Conservation (phyloP, 2,797 vertebrate genomes). For the Characodon lateralis region DNA sequence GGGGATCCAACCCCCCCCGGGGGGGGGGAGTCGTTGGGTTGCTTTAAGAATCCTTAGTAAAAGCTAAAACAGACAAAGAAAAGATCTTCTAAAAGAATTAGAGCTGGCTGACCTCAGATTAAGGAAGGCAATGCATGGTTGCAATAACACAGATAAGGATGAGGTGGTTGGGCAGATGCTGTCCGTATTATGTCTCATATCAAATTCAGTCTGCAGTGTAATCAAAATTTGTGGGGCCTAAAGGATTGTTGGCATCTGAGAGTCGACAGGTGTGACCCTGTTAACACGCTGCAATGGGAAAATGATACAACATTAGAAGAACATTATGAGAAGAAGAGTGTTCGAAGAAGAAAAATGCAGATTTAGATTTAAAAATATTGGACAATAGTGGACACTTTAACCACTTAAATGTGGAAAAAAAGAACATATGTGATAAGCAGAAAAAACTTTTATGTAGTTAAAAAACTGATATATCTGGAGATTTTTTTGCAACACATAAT, state of each 20-base stretch:
- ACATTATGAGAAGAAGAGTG: too few species aligned
- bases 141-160: slow-evolving; percentile 40
- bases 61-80: slow-evolving; percentile 50
- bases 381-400: too few species aligned
- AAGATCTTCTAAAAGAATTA: slow-evolving; percentile 44
- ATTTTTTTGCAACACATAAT: too few species aligned
- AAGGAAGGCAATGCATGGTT: slow-evolving; percentile 13
- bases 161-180: slow-evolving; percentile 41
- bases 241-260: slow-evolving; percentile 41
- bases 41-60: slow-evolving; percentile 58
- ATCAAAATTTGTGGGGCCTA: slow-evolving; percentile 25
- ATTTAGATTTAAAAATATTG: too few species aligned
- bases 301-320: not conserved
- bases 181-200: slow-evolving; percentile 67
- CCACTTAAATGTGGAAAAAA: too few species aligned
- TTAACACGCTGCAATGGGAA: slow-evolving; percentile 19
- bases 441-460: too few species aligned
- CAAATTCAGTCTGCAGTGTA: slow-evolving; percentile 43
- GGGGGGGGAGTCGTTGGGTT: slow-evolving; percentile 60
- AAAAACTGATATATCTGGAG: too few species aligned
- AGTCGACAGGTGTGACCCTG: slow-evolving; percentile 20
- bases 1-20: too few species aligned
- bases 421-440: too few species aligned
- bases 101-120: slow-evolving; percentile 37
- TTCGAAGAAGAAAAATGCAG: too few species aligned